Percentiles rank a stretch among this genome's conserved stretches.
Evolutionary conservation across 35 echinoderm and acorn worm genomes (phyloP).

Genomic region (Nesometra sesokonis): DNA sequence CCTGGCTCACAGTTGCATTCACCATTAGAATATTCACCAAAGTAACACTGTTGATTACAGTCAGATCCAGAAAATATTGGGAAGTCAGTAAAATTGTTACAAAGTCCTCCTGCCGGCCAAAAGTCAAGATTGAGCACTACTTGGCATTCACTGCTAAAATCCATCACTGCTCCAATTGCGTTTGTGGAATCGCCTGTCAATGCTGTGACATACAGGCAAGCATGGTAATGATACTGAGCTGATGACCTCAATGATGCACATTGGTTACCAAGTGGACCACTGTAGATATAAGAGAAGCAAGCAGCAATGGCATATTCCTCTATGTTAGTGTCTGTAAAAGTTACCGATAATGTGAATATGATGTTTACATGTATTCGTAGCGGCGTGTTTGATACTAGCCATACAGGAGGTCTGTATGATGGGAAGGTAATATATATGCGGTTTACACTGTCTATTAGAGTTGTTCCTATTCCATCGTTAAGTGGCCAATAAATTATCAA

Average conservation of each 20-base stretch:
- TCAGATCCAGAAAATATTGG: conserved; percentile 37
- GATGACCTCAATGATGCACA: conserved; percentile 25
- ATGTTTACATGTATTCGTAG: neutral
- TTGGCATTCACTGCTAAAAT: conserved; percentile 57
- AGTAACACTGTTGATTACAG: conserved; percentile 44
- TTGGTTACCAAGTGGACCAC: conserved; percentile 23
- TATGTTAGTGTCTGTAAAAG: conserved; percentile 12
- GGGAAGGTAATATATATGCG: conserved; percentile 38
- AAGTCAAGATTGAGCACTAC: conserved; percentile 14
- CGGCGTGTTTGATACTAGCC: conserved; percentile 22
- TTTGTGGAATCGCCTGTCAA: conserved; percentile 5
- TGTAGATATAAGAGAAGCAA: conserved; percentile 32
- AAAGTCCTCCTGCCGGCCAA: conserved; percentile 49
- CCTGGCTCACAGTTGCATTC: conserved; percentile 44
- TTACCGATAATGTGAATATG: conserved; percentile 26
- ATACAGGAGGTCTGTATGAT: conserved; percentile 28
- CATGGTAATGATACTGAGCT: conserved; percentile 48
- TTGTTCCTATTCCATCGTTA: conserved; percentile 32
- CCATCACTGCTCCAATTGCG: conserved; percentile 36
- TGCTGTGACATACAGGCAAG: conserved; percentile 39
- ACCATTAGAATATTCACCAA: conserved; percentile 20
- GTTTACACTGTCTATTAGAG: conserved; percentile 19
- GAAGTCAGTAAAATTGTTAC: conserved; percentile 44
- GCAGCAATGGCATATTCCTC: conserved; percentile 13
- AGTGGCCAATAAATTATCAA: conserved; percentile 40